A percentile compares a stretch with the other conserved stretches of the same genome.
phyloP scores from a whole-genome alignment of 2,797 vertebrate species.

The Alauda arvensis region DNA sequence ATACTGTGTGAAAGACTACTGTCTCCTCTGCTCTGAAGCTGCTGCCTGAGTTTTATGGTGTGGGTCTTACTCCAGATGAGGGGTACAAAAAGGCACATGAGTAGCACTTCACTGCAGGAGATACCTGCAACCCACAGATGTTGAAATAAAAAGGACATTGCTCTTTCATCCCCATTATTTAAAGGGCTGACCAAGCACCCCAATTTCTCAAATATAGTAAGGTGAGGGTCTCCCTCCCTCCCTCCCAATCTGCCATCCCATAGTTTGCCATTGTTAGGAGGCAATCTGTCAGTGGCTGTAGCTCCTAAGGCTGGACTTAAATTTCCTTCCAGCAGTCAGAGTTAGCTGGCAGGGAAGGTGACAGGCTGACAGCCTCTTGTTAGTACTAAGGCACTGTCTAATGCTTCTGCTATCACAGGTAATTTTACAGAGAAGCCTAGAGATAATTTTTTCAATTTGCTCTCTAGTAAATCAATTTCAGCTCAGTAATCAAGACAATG shows the following conservation, averaged over 20 bases:
- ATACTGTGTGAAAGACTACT: neutral
- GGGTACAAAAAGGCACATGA: neutral
- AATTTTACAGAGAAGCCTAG: constrained; percentile 51
- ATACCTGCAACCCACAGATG: neutral
- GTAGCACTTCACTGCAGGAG: neutral
- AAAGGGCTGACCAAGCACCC: neutral
- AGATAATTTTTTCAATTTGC: constrained; percentile 64
- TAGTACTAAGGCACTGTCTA: constrained; percentile 26
- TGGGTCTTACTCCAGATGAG: neutral
- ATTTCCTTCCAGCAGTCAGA: constrained; percentile 14
- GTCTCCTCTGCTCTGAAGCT: neutral
- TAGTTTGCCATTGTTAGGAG: neutral
- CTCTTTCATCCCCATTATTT: neutral
- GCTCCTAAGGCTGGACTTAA: neutral
- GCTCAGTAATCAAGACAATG: constrained; percentile 54
- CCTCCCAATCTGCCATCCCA: neutral
- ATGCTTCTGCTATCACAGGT: constrained; percentile 48
- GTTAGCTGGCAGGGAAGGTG: neutral
- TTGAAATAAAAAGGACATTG: neutral
- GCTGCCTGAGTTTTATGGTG: neutral
- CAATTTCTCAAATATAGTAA: neutral
- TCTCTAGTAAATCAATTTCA: constrained; percentile 55
- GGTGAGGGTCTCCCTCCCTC: neutral
- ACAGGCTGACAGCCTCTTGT: constrained; percentile 25
- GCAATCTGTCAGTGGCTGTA: neutral